Base-by-base conservation (phyloP, 2,797 vertebrate genomes). In the Scomberomorus guttatus region DNA sequence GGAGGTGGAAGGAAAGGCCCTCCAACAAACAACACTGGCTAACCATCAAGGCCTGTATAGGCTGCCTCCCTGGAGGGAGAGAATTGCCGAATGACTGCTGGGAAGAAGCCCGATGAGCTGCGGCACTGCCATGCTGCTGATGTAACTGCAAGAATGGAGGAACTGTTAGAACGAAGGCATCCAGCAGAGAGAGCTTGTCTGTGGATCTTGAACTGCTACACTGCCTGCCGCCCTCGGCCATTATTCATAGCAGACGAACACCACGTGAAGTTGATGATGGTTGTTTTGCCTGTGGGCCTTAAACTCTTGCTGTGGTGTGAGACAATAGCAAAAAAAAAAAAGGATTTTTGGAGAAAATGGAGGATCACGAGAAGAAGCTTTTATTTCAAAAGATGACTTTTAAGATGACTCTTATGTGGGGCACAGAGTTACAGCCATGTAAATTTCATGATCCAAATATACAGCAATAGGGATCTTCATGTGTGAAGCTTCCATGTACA, bases 221-320 rank as follows among this genome's bases (percentile, higher is more conserved):
- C 79, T 34, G 66, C 86, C 89, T 58, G 83, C 88, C 39, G 74
- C 86, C 87, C 73, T 80, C 85, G 85, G 88, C 85, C 83, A 90
- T 92, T 91, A 89, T 89, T 91, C 91, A 89, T 91, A 77, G 87
- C 82, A 88, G 87, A 89, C 29, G 73, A 90, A 87, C 77, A 6
- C 90, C 72, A 62, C 84, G 44, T 88, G 90, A 90, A 86, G 86
- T 87, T 92, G 89, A 93, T 93, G 87, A 91, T 91, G 90, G 88
- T 92, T 83, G 90, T 91, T 91, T 86, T 90, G 92, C 92, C 89
- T 75, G 77, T 88, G 90, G 92, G 89, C 56, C 85, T 82, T 81
- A 76, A 72, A 57, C 70, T 75, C 83, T 80, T 59, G 70, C 89
- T 89, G 85, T 71, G 79, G 80, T 74, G 76, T 58, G 71, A 90